These are phyloP conservation scores for Myotis myotis DNA, from an alignment of 2,797 vertebrate genomes.

Conservation along the genomic window DNA sequence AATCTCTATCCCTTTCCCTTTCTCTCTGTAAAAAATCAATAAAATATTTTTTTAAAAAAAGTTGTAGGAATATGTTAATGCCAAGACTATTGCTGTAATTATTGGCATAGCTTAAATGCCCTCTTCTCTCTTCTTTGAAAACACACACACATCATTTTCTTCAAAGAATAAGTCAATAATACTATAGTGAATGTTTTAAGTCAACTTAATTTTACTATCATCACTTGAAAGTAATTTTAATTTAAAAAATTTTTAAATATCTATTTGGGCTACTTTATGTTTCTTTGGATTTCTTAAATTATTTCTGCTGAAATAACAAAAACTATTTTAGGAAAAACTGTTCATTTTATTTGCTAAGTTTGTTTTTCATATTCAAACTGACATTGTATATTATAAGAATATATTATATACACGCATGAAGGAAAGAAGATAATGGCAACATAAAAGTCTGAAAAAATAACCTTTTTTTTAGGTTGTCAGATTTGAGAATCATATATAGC, in stretches of 20 bases:
- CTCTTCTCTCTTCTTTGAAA: neutral
- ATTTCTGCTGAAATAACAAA: slow-evolving; percentile 21
- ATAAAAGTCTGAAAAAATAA: neutral
- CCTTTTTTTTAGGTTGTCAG: neutral
- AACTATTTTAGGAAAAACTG: neutral
- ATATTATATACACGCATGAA: neutral
- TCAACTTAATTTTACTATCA: neutral
- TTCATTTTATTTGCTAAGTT: slow-evolving; percentile 25
- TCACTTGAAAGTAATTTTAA: slow-evolving; percentile 18
- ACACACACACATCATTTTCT: neutral
- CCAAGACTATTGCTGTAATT: neutral
- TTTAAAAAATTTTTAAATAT: neutral
- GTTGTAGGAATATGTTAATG: neutral
- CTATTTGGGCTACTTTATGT: neutral
- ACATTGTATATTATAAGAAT: slow-evolving; percentile 34
- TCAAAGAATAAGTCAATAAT: neutral
- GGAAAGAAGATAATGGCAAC: neutral
- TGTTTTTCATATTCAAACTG: slow-evolving; percentile 18
- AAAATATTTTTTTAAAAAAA: neutral
- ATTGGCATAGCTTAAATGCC: neutral
- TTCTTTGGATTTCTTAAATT: neutral
- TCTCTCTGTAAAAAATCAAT: too few species aligned
- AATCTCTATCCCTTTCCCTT: too few species aligned
- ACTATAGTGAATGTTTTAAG: neutral
- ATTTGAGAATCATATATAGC: neutral